Evolutionary conservation across 2,113 vertebrate species (phyloP).

Genomic region (Nanorana parkeri): DNA sequence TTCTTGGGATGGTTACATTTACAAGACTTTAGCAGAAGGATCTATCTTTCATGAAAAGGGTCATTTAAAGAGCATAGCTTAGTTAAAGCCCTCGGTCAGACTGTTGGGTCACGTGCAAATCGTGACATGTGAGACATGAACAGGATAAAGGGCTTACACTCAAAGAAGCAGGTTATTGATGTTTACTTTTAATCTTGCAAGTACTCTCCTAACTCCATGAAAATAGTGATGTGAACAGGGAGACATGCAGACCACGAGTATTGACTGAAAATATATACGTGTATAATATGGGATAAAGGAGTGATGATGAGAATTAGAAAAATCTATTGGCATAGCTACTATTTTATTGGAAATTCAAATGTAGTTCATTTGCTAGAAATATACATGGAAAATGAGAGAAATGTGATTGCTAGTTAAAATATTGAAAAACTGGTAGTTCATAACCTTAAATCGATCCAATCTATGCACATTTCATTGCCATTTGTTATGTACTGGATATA

Average conservation of each 20-base stretch:
- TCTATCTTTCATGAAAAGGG: neutral
- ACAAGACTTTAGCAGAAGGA: neutral
- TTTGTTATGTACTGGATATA: neutral
- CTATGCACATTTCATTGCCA: conserved; percentile 31
- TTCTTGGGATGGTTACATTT: no score
- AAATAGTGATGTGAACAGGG: conserved; percentile 26
- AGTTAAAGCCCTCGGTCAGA: conserved; percentile 16
- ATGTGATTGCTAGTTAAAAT: conserved; percentile 30
- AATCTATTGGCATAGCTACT: conserved; percentile 31
- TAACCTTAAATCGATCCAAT: conserved; percentile 49
- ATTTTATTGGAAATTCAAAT: conserved; percentile 47
- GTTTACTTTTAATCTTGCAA: conserved; percentile 47
- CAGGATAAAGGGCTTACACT: conserved; percentile 36
- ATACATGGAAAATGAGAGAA: conserved; percentile 33
- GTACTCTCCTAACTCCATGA: conserved; percentile 4
- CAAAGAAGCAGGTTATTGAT: conserved; percentile 29
- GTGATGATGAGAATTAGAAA: conserved; percentile 14
- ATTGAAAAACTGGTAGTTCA: conserved; percentile 35
- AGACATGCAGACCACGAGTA: conserved; percentile 2
- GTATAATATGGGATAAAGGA: neutral
- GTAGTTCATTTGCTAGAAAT: conserved; percentile 21
- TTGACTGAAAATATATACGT: conserved; percentile 22
- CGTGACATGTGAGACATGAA: conserved; percentile 14
- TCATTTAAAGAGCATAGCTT: conserved; percentile 2
- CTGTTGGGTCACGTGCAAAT: neutral